Evolutionary conservation across 2,113 vertebrate species (phyloP).

Genomic region (human (Homo sapiens)): DNA sequence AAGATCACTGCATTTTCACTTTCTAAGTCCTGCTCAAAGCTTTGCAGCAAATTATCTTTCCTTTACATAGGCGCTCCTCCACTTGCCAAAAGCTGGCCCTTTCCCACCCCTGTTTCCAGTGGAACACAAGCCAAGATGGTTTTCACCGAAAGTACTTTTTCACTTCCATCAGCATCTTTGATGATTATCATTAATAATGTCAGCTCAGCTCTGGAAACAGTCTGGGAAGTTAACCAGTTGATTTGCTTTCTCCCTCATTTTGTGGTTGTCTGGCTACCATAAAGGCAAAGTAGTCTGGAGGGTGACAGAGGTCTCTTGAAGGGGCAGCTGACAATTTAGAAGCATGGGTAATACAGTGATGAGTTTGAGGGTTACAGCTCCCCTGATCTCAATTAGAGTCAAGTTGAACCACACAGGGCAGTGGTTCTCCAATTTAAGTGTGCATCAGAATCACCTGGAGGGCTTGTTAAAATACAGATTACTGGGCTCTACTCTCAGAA

Average conservation of each 20-base stretch:
- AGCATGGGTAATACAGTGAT: neutral
- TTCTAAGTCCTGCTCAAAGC: neutral
- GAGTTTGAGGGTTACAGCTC: neutral
- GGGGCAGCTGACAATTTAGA: neutral
- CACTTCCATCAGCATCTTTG: neutral
- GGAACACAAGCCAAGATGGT: neutral
- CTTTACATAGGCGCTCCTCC: neutral
- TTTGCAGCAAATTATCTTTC: neutral
- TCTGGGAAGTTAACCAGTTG: neutral
- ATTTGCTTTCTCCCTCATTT: neutral
- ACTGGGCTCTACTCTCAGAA: neutral
- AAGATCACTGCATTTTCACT: neutral
- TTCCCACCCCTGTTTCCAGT: neutral
- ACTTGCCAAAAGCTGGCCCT: neutral
- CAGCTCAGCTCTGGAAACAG: slow-evolving; percentile 5
- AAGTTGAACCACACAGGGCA: rapidly evolving
- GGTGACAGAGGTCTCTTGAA: neutral
- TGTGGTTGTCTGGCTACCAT: neutral
- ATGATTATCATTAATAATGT: neutral
- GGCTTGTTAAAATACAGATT: neutral
- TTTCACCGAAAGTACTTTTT: neutral
- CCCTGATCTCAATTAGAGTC: neutral
- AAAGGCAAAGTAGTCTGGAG: neutral
- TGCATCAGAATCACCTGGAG: neutral
- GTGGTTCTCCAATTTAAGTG: neutral